These are phyloP conservation scores for Syngnathus typhle DNA, from an alignment of 2,113 vertebrate genomes.

Conservation along the genomic window DNA sequence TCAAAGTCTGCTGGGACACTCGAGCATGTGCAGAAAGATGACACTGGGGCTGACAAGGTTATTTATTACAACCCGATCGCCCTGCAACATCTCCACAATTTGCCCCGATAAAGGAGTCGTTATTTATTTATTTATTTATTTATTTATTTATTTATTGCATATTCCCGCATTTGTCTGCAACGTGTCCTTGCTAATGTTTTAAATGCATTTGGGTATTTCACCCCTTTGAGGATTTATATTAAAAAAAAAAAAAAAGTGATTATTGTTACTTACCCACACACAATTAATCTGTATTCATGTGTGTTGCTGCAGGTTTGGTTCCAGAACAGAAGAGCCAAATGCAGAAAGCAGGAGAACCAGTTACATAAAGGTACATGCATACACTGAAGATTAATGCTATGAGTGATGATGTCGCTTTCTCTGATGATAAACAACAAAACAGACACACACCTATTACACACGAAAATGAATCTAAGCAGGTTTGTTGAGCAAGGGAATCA, in stretches of 20 bases:
- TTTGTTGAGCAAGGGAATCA: not conserved
- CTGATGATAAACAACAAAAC: not conserved
- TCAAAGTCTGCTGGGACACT: constrained; percentile 66
- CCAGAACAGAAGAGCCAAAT: constrained; percentile 95
- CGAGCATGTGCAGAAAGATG: constrained; percentile 63
- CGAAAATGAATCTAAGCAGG: not conserved
- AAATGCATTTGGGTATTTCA: constrained; percentile 67
- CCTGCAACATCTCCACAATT: constrained; percentile 51
- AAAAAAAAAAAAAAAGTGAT: constrained; percentile 28
- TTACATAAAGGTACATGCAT: constrained; percentile 97
- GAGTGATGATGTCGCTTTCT: not conserved
- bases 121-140: not conserved
- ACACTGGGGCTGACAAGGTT: constrained; percentile 64
- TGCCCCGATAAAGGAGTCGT: constrained; percentile 31
- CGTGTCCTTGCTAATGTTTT: constrained; percentile 15
- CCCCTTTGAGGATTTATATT: constrained; percentile 30
- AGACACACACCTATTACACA: not conserved
- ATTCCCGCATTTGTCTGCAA: constrained; percentile 4
- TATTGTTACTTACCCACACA: constrained; percentile 61
- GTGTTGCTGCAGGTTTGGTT: constrained; percentile 88
- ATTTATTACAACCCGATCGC: constrained; percentile 63
- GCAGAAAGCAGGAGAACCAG: constrained; percentile 96
- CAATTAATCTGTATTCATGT: constrained; percentile 61
- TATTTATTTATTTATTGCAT: constrained; percentile 14
- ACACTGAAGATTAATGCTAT: not conserved